A percentile compares a stretch with the other conserved stretches of the same genome.
Evolutionary conservation across 2,888 invertebrate species (phyloP).

Genomic region (Macroteleia sp.): DNA sequence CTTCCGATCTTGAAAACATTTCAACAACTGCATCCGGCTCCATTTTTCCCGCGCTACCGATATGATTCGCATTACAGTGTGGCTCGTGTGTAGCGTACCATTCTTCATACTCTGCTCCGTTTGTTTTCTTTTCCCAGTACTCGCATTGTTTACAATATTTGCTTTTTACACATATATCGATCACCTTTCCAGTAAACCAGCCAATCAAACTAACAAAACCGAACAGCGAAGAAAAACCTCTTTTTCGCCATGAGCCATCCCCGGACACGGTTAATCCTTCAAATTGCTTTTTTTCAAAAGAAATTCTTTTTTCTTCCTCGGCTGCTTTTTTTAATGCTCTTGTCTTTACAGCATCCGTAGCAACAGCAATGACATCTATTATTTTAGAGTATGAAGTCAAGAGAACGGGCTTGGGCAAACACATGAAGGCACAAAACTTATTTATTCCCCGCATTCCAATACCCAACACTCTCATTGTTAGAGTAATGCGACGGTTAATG

Average conservation of each 20-base stretch:
- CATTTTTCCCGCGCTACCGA: neutral
- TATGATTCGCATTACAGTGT: neutral
- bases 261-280: neutral
- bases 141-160: slow-evolving; percentile 56
- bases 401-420: too few species aligned
- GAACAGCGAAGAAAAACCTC: slow-evolving; percentile 35
- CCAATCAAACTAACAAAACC: slow-evolving; percentile 19
- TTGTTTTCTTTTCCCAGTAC: slow-evolving; percentile 28
- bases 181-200: slow-evolving; percentile 43
- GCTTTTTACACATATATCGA: slow-evolving; percentile 50
- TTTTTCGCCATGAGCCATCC: slow-evolving; percentile 43
- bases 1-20: slow-evolving; percentile 13
- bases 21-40: neutral
- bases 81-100: too few species aligned
- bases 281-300: too few species aligned
- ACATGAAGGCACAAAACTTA: too few species aligned
- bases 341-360: too few species aligned
- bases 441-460: too few species aligned
- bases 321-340: too few species aligned
- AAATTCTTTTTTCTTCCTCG: too few species aligned
- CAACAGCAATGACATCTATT: too few species aligned
- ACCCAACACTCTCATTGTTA: too few species aligned
- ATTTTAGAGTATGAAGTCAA: too few species aligned
- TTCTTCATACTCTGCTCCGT: neutral
- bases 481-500: too few species aligned